Base-by-base conservation (phyloP, 2,113 vertebrate genomes). In the Carettochelys insculpta region DNA sequence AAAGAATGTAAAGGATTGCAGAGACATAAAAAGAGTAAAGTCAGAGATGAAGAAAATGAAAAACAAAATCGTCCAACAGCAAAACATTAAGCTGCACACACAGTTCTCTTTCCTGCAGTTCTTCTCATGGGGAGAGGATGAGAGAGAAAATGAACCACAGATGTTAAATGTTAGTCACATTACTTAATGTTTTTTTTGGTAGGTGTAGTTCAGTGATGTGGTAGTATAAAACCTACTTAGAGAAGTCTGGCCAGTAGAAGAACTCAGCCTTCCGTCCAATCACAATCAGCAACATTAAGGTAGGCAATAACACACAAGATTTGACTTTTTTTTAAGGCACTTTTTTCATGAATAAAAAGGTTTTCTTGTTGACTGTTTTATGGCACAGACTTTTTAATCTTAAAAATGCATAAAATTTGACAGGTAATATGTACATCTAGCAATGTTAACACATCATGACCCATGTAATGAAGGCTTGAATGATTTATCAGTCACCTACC, bases 381-480 rank as follows among this genome's bases (percentile, higher is more conserved):
- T 94, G 95, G 96, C 88, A n/a, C 91, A 95, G 91, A 83, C 95
- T 86, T 95, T 90, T 89, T 94, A 95, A 90, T 92, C 91, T 96
- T 97, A 93, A 95, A 95, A 92, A 87, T 95, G 92, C 82, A 93
- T 88, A 88, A 85, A 96, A 94, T 92, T 94, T 95, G 94, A 96
- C 95, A 96, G 92, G 90, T 94, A 95, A 95, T 92, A 89, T 94
- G 76, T 92, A 95, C 88, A 92, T 96, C 95, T 96, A 94, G 92
- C 94, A 94, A 91, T 95, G 95, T 95, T 95, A 96, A 89, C 95
- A 75, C 90, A 96, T 92, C 92, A 91, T 81, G 92, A 82, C 95
- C 82, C 90, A 83, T 93, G 94, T 94, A 91, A 89, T 95, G 82
- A 87, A 96, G 90, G 88, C 93, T 54, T 79, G 34, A 93, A 92